These are phyloP conservation scores for Bos indicus DNA, from an alignment of 2,113 vertebrate species.

Conservation along the genomic window DNA sequence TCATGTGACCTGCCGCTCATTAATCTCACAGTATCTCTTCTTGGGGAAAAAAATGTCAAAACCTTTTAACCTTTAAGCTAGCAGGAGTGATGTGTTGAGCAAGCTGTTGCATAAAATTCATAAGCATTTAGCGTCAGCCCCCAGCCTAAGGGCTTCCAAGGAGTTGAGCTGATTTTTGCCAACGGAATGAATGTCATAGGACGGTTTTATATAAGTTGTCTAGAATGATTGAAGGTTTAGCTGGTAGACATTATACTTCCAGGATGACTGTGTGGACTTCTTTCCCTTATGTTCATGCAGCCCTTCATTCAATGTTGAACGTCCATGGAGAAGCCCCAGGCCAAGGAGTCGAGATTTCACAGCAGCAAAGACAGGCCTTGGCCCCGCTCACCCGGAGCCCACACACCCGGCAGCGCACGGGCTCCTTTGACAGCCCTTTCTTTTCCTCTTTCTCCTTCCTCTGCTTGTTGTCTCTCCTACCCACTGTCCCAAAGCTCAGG, in stretches of 20 bases:
- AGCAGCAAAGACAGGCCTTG: neutral
- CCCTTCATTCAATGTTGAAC: neutral
- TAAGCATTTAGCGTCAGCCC: neutral
- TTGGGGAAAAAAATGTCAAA: neutral
- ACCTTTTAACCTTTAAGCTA: neutral
- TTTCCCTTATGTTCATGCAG: neutral
- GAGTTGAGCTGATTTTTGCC: neutral
- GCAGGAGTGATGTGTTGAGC: neutral
- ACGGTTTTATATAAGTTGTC: neutral
- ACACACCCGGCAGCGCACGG: rapidly evolving
- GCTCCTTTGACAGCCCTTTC: too few relatives aligned
- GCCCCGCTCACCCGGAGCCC: rapidly evolving
- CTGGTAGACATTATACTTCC: neutral
- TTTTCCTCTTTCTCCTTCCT: neutral
- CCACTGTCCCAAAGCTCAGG: too few relatives aligned
- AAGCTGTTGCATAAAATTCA: neutral
- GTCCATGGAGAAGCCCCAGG: neutral
- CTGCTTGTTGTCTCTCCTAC: neutral
- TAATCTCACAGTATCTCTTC: neutral
- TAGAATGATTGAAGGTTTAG: neutral
- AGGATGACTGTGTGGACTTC: too few relatives aligned
- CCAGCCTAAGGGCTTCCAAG: neutral
- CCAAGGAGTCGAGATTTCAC: neutral
- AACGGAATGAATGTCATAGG: neutral
- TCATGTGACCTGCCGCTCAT: neutral